Conservation (phyloP, 1,140 invertebrate species). For the Chionoecetes opilio region DNA sequence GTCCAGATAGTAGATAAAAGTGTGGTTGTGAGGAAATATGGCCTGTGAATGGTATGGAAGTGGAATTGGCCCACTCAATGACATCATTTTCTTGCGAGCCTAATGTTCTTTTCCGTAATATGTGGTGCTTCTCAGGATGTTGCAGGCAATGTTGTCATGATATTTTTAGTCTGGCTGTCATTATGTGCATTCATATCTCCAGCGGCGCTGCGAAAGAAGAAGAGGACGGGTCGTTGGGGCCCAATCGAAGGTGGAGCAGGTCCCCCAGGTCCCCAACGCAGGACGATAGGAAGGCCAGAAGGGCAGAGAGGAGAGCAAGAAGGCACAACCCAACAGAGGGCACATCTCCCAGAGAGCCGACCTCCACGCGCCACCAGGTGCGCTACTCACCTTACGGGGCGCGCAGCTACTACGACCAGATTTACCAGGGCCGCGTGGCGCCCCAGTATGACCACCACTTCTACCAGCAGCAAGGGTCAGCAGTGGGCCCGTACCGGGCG, state of each 20-base stretch:
- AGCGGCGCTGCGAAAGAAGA: not conserved
- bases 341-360: not conserved
- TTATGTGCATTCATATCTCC: not conserved
- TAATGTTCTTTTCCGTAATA: too few species aligned
- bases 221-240: not conserved
- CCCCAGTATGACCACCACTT: slow-evolving; percentile 64
- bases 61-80: too few species aligned
- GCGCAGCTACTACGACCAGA: slow-evolving; percentile 57
- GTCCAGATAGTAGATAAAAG: too few species aligned
- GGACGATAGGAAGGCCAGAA: not conserved
- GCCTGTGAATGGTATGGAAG: too few species aligned
- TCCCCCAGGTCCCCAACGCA: not conserved
- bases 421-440: slow-evolving; percentile 55
- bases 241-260: slow-evolving; percentile 46
- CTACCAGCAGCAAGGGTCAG: slow-evolving; percentile 61
- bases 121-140: too few species aligned
- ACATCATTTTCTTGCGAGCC: too few species aligned
- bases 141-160: too few species aligned
- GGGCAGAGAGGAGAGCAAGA: not conserved
- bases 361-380: not conserved
- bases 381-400: slow-evolving; percentile 6
- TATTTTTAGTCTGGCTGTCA: too few species aligned
- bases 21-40: too few species aligned
- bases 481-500: slow-evolving; percentile 53
- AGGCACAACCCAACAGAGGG: not conserved